Evolutionary conservation across 2,113 vertebrate genomes (phyloP).

Genomic region (Electrona antarctica): DNA sequence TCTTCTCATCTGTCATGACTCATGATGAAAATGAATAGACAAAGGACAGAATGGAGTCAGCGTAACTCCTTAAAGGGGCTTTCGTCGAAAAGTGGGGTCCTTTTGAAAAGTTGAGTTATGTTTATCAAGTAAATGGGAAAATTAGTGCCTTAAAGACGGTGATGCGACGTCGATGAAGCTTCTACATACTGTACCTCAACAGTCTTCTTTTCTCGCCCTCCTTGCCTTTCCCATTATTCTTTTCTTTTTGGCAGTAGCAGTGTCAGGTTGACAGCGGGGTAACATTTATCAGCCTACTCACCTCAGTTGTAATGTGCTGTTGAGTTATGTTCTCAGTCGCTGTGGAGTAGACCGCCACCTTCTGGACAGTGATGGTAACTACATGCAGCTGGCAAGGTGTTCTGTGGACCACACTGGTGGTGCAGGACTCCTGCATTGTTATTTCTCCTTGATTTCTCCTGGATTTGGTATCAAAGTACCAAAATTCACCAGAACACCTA

Average conservation of each 20-base stretch:
- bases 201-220: background rate
- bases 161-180: conserved; percentile 4
- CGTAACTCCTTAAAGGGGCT: conserved; percentile 50
- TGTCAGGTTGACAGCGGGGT: conserved; percentile 28
- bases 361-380: conserved; percentile 36
- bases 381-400: conserved; percentile 1
- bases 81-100: background rate
- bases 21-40: conserved; percentile 44
- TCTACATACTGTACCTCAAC: conserved; percentile 19
- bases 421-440: no score
- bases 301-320: background rate
- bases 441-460: no score
- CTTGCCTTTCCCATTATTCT: background rate
- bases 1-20: conserved; percentile 35
- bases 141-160: background rate
- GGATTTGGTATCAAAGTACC: no score
- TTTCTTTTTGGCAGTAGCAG: conserved; percentile 26
- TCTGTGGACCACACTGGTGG: no score
- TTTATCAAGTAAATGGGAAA: conserved; percentile 16
- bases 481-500: no score
- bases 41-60: conserved; percentile 27
- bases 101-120: conserved; percentile 46
- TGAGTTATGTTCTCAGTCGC: conserved; percentile 12
- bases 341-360: conserved; percentile 58
- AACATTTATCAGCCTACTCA: background rate